These are phyloP conservation scores for Drosophila robusta DNA, from an alignment of 2,888 invertebrate genomes.

Conservation along the genomic window DNA sequence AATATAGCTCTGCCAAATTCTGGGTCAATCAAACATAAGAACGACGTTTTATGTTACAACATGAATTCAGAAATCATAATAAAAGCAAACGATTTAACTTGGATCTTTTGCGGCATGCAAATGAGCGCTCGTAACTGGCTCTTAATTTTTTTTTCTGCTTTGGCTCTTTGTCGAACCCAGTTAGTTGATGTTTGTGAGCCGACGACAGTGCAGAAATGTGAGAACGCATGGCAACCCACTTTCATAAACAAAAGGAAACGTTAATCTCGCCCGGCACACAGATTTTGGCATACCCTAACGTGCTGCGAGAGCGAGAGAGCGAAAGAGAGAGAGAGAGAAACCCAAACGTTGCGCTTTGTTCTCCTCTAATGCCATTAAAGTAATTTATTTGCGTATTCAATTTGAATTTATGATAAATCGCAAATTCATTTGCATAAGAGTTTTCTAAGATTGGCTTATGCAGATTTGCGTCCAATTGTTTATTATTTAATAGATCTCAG, in stretches of 20 bases:
- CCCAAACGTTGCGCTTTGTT: too few relatives aligned
- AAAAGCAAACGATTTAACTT: slow-evolving; percentile 53
- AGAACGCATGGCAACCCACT: slow-evolving; percentile 62
- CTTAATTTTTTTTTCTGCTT: slow-evolving; percentile 51
- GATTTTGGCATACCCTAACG: slow-evolving; percentile 37
- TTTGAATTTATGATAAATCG: neutral
- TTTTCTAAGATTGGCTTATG: neutral
- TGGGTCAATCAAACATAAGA: slow-evolving; percentile 67
- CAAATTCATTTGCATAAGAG: slow-evolving; percentile 5
- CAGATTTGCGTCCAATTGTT: neutral
- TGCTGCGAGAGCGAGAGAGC: too few relatives aligned
- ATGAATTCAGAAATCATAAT: slow-evolving; percentile 61
- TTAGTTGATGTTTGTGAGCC: slow-evolving; percentile 36
- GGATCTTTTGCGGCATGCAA: slow-evolving; percentile 60
- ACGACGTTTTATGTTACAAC: slow-evolving; percentile 65
- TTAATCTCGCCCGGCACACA: slow-evolving; percentile 4
- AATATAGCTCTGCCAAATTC: slow-evolving; percentile 46
- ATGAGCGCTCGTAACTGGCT: slow-evolving; percentile 67
- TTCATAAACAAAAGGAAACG: slow-evolving; percentile 60
- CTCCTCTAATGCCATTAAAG: too few relatives aligned
- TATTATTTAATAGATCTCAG: neutral
- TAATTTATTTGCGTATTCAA: neutral
- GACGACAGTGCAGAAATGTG: slow-evolving; percentile 55
- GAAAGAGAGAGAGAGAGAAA: too few relatives aligned
- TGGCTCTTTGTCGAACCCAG: slow-evolving; percentile 49